Base-by-base conservation (phyloP, 2,113 vertebrate species). In the Otocyon megalotis region DNA sequence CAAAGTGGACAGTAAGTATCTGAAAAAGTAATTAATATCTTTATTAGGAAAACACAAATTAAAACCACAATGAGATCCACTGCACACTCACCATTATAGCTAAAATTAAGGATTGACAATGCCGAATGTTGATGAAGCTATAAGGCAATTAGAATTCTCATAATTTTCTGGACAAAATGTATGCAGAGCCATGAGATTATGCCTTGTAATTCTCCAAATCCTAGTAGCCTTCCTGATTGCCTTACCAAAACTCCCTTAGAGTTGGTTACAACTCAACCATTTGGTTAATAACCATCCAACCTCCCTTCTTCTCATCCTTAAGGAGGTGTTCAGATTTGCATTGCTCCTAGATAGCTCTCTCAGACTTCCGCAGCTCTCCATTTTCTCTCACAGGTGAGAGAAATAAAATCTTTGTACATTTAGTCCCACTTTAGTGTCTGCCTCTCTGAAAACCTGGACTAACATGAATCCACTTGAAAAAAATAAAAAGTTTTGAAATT, bases 11-110 rank as follows among this genome's bases (percentile, higher is more conserved):
- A 62, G 13, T 50, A 97, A 76, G 13, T 1, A 26, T 30, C n/a
- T 88, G 35, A 82, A 77, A 71, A 90, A 54, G 5, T 58, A 87
- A 87, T 62, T 32, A 63, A 37, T 43, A 32, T 30, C 20, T 50
- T 50, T 87, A n/a, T 30, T 72, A 80, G 28, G 22, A 60, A 96
- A 86, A 82, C n/a, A 92, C 58, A 82, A 92, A 76, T 50, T 63
- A 90, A 95, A 95, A 85, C 1, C 16, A 62, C 0, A 82, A 16
- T 60, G 32, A 82, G 28, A 97, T 82, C 2, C 8, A 50, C 35
- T 37, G 22, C 20, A 11, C 22, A 14, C 16, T 43, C 22, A 24
- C 20, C 22, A 60, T 0, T 32, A 60, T 30, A 32, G 3, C 43
- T 71, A 63, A 56, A 93, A 56, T 72, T 54, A 3, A 72, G 48